phyloP scores from a whole-genome alignment of 2,797 vertebrate species.

The Sebastes steindachneri region DNA sequence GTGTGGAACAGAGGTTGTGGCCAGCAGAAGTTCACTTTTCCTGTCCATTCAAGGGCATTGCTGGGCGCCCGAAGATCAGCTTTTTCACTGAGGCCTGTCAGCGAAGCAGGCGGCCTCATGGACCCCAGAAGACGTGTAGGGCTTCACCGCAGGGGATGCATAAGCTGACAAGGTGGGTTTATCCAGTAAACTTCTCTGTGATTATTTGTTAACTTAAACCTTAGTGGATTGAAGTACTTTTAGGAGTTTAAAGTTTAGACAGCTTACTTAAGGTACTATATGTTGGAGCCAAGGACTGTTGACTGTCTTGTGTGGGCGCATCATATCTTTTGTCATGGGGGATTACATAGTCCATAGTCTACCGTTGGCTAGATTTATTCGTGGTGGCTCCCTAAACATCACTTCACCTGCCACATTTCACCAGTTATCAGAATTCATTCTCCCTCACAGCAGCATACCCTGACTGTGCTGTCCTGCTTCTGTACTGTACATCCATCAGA shows the following conservation, averaged over 20 bases:
- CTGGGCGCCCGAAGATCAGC: constrained; percentile 49
- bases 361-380: background rate
- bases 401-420: constrained; percentile 2
- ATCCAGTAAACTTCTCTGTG: constrained; percentile 11
- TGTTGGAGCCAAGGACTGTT: background rate
- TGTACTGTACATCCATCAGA: constrained; percentile 24
- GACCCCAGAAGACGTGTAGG: constrained; percentile 40
- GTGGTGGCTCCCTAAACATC: background rate
- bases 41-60: constrained; percentile 82
- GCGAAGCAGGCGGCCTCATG: constrained; percentile 60
- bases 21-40: constrained; percentile 57
- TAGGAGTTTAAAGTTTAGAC: background rate
- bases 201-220: background rate
- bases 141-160: constrained; percentile 65
- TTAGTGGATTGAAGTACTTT: background rate
- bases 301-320: background rate
- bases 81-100: constrained; percentile 51
- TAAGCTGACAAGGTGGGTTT: constrained; percentile 74
- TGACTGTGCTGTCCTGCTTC: constrained; percentile 2
- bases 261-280: background rate
- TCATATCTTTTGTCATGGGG: background rate
- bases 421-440: background rate
- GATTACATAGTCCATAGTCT: background rate
- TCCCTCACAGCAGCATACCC: background rate
- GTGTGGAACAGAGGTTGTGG: constrained; percentile 46